These are phyloP conservation scores for Notodonta dromedarius DNA, from an alignment of 2,888 invertebrate species.

Conservation along the genomic window DNA sequence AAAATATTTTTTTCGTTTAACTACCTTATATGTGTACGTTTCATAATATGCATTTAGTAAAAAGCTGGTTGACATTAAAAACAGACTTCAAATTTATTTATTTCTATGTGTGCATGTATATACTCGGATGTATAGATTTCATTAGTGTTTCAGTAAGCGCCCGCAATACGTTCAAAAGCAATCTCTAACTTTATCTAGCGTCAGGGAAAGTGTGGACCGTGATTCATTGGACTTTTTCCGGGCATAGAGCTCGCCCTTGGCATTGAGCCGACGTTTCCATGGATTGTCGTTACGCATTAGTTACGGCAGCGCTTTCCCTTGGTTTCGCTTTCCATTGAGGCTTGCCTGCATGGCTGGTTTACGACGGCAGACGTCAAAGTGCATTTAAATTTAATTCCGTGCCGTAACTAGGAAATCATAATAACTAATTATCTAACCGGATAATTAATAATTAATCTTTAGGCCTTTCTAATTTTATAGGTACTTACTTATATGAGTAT, in stretches of 20 bases:
- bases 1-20: no score
- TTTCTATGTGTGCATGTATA: no score
- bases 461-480: neutral
- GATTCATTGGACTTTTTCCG: conserved; percentile 14
- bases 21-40: no score
- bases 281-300: conserved; percentile 27
- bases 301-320: conserved; percentile 43
- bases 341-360: conserved; percentile 8
- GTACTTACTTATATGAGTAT: no score
- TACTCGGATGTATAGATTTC: no score
- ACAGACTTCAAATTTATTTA: no score
- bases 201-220: conserved; percentile 27
- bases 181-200: conserved; percentile 4
- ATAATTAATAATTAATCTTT: no score
- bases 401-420: conserved; percentile 6
- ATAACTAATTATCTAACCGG: neutral
- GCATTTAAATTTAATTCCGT: conserved; percentile 9
- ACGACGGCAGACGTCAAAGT: conserved; percentile 1
- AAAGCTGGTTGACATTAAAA: no score
- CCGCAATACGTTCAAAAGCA: neutral
- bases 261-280: conserved; percentile 35
- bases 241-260: conserved; percentile 36
- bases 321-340: conserved; percentile 45
- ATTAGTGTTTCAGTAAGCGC: no score
- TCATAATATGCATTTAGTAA: no score